phyloP scores from a whole-genome alignment of 2,797 vertebrate species.

The Onychomys leucogaster region DNA sequence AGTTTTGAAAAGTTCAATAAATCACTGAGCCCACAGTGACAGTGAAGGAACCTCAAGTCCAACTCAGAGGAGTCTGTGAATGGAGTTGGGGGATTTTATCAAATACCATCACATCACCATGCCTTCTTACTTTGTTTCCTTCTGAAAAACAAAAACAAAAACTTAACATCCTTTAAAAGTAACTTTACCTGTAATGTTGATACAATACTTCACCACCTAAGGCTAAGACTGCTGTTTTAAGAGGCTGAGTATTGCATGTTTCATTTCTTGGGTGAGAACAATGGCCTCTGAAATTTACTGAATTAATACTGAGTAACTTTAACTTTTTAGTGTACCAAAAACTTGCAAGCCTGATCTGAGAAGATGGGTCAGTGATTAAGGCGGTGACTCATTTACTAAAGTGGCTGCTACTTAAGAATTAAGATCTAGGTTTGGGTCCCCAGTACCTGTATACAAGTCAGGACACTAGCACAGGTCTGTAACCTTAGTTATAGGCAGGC shows the following conservation, averaged over 20 bases:
- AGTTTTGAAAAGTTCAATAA: neutral
- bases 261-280: neutral
- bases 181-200: neutral
- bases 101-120: neutral
- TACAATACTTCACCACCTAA: neutral
- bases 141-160: neutral
- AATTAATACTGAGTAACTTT: neutral
- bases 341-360: neutral
- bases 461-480: neutral
- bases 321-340: neutral
- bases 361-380: neutral
- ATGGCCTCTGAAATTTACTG: neutral
- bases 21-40: neutral
- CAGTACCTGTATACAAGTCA: neutral
- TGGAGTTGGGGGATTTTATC: neutral
- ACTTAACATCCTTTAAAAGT: neutral
- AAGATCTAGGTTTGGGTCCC: neutral
- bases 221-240: neutral
- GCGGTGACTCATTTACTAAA: neutral
- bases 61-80: neutral
- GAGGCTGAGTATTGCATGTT: neutral
- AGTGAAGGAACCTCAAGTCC: accelerated
- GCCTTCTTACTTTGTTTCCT: neutral
- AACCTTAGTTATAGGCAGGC: neutral
- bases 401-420: neutral